Conservation (phyloP, 2,888 invertebrate species). For the Clistopyga incitator region DNA sequence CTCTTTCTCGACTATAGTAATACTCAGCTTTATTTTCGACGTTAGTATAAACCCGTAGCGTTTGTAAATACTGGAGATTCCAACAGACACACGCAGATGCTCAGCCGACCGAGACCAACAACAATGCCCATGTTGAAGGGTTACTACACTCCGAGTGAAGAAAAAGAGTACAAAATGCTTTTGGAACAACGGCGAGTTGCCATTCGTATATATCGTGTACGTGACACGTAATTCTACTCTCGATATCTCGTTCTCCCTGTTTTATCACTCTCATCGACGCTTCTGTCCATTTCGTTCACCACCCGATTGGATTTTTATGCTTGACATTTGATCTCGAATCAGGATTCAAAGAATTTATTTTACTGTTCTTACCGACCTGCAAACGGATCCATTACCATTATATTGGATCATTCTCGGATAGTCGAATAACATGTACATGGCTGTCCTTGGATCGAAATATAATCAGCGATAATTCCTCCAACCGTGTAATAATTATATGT, state of each 20-base stretch:
- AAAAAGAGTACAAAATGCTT: conserved; percentile 15
- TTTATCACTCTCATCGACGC: conserved; percentile 15
- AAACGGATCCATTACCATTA: neutral
- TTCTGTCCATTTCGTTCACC: neutral
- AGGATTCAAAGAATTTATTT: neutral
- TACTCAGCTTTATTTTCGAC: conserved; percentile 44
- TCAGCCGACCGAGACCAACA: conserved; percentile 4
- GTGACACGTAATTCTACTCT: conserved; percentile 40
- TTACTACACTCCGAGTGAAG: conserved; percentile 17
- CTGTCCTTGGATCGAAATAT: neutral
- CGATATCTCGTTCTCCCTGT: conserved; percentile 26
- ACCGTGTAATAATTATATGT: too few relatives aligned
- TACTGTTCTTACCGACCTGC: neutral
- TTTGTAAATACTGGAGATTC: conserved; percentile 51
- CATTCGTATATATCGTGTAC: conserved; percentile 16
- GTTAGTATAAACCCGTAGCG: conserved; percentile 26
- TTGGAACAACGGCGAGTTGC: conserved; percentile 6
- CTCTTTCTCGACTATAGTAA: conserved; percentile 18
- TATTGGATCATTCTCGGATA: neutral
- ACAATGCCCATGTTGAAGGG: conserved; percentile 7
- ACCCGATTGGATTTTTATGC: neutral
- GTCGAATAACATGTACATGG: neutral
- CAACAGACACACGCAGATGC: conserved; percentile 8
- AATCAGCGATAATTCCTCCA: neutral
- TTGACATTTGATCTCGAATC: neutral